Base-by-base conservation (phyloP, 2,797 vertebrate genomes). In the Coregonus suidteri region DNA sequence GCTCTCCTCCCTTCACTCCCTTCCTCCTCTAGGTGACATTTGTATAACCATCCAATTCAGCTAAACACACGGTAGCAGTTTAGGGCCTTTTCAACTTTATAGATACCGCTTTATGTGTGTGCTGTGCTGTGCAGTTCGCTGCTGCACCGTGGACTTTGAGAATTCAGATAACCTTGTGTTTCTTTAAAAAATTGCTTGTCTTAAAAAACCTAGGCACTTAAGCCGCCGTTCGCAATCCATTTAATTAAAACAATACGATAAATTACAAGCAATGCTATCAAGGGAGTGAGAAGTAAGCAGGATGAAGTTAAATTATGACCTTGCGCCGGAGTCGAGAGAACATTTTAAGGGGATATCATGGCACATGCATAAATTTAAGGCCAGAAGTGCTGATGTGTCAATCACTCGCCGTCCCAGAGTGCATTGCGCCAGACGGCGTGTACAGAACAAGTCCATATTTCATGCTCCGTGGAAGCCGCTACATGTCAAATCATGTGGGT, bases 201-300 rank as follows among this genome's bases (percentile, higher is more conserved):
- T 88, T 84, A 80, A 86, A 80, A 86, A 82, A 77, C 47, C 64
- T 34, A 34, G 88, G 88, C 90, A 92, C 89, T 91, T 92, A 65
- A 88, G 77, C 78, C 59, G 47, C 76, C 20, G 11, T 30, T 71
- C 74, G 83, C 89, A 89, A 92, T 94, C 89, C 81, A 91, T 93
- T 94, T 94, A 92, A 94, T 93, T 94, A 92, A 94, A 93, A 91
- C 92, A 91, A 92, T 90, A 91, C 87, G 83, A 90, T 94, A 93
- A 93, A 94, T 94, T 91, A 93, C 85, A 71, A 85, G 86, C 88
- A 87, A 84, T 77, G 83, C 87, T 88, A 89, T 90, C 86, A 86
- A 75, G 54, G 34, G 72, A 67, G 20, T 65, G 87, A 82, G 82
- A 84, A 87, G 88, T 84, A 88, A 88, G 83, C 86, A 68, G 74